These are phyloP conservation scores for Hormaphis cornu DNA, from an alignment of 1,140 invertebrate genomes.

Conservation along the genomic window DNA sequence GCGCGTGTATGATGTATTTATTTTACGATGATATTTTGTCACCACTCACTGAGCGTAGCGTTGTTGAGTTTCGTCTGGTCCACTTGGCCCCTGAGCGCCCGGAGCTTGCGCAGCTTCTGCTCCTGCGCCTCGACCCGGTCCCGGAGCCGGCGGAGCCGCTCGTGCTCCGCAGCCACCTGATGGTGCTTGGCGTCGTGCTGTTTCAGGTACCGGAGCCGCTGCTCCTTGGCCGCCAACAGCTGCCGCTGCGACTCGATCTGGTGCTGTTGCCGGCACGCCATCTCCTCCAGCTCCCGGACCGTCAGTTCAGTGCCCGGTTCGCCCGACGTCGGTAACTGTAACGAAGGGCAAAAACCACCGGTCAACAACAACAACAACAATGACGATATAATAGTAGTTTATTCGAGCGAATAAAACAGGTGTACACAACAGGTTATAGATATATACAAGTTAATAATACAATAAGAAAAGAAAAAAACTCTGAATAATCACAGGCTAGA, in stretches of 20 bases:
- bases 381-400: no score
- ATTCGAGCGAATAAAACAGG: no score
- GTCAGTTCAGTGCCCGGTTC: conserved; percentile 57
- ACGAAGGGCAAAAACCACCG: background rate
- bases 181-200: conserved; percentile 78
- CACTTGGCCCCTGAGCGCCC: conserved; percentile 82
- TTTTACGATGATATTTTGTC: no score
- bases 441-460: no score
- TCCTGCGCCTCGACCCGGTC: conserved; percentile 90
- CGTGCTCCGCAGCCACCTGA: conserved; percentile 76
- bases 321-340: conserved; percentile 33
- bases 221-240: conserved; percentile 80
- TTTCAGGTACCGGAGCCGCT: conserved; percentile 86
- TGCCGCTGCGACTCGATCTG: conserved; percentile 90
- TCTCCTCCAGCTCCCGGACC: conserved; percentile 85
- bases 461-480: no score
- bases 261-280: conserved; percentile 89
- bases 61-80: conserved; percentile 83
- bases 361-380: background rate
- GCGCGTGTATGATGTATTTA: no score
- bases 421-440: no score
- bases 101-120: conserved; percentile 77
- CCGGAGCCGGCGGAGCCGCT: conserved; percentile 70
- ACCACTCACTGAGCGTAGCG: conserved; percentile 83
- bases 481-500: no score